Percentiles rank a stretch among this genome's conserved stretches.
phyloP scores from a whole-genome alignment of 2,113 vertebrate species.

The Craseonycteris thonglongyai region DNA sequence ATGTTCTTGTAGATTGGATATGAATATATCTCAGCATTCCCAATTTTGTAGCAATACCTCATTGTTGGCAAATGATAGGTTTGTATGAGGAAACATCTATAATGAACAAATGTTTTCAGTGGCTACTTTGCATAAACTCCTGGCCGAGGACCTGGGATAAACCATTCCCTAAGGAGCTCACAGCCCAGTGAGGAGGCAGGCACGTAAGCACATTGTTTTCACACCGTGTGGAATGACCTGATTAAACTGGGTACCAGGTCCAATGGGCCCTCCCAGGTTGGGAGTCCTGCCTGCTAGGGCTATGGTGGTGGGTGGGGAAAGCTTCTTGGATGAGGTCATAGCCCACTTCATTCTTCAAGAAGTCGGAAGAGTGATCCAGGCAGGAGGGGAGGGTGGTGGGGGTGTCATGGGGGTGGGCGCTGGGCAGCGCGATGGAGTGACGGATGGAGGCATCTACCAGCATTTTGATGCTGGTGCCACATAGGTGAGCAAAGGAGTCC shows the following conservation, averaged over 20 bases:
- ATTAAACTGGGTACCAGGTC: background rate
- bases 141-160: background rate
- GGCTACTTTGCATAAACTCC: background rate
- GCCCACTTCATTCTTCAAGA: background rate
- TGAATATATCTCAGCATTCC: background rate
- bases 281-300: fast-evolving
- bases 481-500: fast-evolving
- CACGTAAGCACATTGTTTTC: background rate
- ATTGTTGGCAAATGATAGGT: background rate
- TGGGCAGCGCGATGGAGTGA: too few relatives aligned
- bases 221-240: background rate
- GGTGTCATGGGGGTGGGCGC: too few relatives aligned
- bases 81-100: background rate
- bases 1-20: background rate
- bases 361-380: too few relatives aligned
- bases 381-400: fast-evolving
- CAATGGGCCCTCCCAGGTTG: background rate
- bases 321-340: background rate
- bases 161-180: background rate
- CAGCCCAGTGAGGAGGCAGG: background rate
- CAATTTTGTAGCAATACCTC: background rate
- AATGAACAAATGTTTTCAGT: background rate
- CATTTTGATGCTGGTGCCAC: background rate
- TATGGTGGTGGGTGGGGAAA: too few relatives aligned
- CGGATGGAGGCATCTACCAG: background rate